These are phyloP conservation scores for Jordanella pulchra DNA, from an alignment of 2,797 vertebrate species.

Conservation along the genomic window DNA sequence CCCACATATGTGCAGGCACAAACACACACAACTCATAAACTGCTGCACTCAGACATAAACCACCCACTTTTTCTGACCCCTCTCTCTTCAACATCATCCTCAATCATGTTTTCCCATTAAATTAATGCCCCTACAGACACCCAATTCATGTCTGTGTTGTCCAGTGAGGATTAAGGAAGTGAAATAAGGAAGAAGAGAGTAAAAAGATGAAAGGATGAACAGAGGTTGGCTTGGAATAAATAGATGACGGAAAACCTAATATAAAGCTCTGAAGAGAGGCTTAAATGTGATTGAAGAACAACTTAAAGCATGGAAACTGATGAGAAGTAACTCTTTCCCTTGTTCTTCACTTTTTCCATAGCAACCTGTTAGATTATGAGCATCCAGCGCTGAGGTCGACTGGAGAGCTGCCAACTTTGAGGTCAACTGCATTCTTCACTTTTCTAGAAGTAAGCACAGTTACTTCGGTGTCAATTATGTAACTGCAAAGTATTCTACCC, in stretches of 20 bases:
- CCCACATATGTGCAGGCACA: constrained; percentile 14
- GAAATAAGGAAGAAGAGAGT: constrained; percentile 1
- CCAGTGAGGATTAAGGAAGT: constrained; percentile 4
- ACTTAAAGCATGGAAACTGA: constrained; percentile 36
- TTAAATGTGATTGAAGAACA: constrained; percentile 18
- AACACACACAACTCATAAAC: constrained; percentile 9
- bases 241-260: constrained; percentile 30
- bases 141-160: constrained; percentile 13
- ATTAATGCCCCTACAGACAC: constrained; percentile 19
- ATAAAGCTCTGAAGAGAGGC: background rate
- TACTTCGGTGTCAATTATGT: too few species aligned
- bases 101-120: constrained; percentile 42
- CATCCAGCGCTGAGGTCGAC: constrained; percentile 46
- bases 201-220: constrained; percentile 1
- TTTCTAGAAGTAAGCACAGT: constrained; percentile 70
- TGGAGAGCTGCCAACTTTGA: constrained; percentile 15
- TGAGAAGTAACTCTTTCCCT: constrained; percentile 21
- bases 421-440: constrained; percentile 44
- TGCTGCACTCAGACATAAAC: constrained; percentile 15
- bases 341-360: constrained; percentile 36
- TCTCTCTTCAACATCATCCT: constrained; percentile 20
- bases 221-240: constrained; percentile 29
- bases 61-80: constrained; percentile 35
- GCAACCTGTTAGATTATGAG: constrained; percentile 39
- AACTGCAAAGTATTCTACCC: too few species aligned